A percentile compares a stretch with the other conserved stretches of the same genome.
Evolutionary conservation across 2,113 vertebrate genomes (phyloP).

Genomic region (Xenus cinereus): DNA sequence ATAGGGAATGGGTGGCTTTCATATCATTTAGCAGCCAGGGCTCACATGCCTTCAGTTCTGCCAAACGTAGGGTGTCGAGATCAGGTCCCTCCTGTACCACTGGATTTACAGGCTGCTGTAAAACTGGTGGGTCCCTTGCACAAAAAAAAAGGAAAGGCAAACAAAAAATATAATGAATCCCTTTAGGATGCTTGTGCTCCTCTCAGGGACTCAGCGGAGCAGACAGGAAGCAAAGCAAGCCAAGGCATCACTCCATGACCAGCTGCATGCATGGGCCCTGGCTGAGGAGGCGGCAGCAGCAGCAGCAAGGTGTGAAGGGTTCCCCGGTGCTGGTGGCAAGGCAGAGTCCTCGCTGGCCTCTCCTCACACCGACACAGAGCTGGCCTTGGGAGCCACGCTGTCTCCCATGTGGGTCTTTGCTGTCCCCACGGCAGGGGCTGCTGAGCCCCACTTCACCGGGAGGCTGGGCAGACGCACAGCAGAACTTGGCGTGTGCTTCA

Average conservation of each 20-base stretch:
- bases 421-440: fast-evolving
- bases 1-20: not conserved
- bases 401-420: not conserved
- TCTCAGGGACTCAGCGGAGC: not conserved
- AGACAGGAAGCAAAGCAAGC: not conserved
- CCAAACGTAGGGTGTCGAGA: not conserved
- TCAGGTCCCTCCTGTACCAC: not conserved
- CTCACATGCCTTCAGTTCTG: not conserved
- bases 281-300: not conserved
- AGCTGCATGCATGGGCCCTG: fast-evolving
- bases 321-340: not conserved
- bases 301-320: not conserved
- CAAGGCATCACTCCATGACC: not conserved
- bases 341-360: not conserved
- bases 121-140: not conserved
- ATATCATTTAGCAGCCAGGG: not conserved
- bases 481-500: not conserved
- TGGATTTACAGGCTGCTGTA: not conserved
- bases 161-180: not conserved
- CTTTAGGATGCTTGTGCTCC: not conserved
- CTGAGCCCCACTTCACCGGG: fast-evolving
- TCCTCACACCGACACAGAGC: fast-evolving
- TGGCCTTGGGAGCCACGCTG: not conserved
- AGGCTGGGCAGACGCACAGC: not conserved
- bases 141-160: not conserved